Base-by-base conservation (phyloP, 2,113 vertebrate genomes). In the Melierax canorus region DNA sequence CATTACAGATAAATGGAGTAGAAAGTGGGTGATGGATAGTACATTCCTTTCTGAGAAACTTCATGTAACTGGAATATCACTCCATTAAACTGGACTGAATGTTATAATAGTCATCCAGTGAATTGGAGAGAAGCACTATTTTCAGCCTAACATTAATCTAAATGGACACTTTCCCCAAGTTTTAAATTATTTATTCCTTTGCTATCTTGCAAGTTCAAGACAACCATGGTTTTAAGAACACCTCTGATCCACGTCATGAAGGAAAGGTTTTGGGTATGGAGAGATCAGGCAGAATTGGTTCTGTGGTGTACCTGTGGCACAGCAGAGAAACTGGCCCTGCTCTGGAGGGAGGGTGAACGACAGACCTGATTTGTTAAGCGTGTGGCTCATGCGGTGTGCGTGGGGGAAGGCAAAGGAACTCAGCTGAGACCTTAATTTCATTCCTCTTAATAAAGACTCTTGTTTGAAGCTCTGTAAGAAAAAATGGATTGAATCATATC, bases 101-200 rank as follows among this genome's bases (percentile, higher is more conserved):
- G 64, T 78, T 74, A 15, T 7, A 95, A 23, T 58, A 92, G 62
- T 11, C 67, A 87, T 50, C 58, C 12, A 73, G 56, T 48, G 91
- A 58, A 46, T 11, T 66, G 93, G 45, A 90, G 55, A 60, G 84
- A 86, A 73, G 63, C 39, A 62, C 91, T 96, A 85, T 96, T 97
- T 96, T 88, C 90, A 93, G 93, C 86, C 18, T 38, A 43, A 34
- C 81, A 95, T 97, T 94, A 67, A 94, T 96, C 89, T 90, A 84
- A 83, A 79, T 77, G 86, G 79, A 85, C 58, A 7, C 62, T 75
- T 92, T 21, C 56, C 30, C 73, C 55, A 45, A 17, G 58, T 48
- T 90, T 39, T 97, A 34, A 88, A 97, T 93, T 93, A 96, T 94
- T 85, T 30, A 91, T 92, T 77, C 66, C 68, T 81, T 63, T 63